Evolutionary conservation across 1,140 invertebrate species (phyloP), one percentile per base, ranked within the genome.

Genomic region (Macrotrachela quadricornifera): DNA sequence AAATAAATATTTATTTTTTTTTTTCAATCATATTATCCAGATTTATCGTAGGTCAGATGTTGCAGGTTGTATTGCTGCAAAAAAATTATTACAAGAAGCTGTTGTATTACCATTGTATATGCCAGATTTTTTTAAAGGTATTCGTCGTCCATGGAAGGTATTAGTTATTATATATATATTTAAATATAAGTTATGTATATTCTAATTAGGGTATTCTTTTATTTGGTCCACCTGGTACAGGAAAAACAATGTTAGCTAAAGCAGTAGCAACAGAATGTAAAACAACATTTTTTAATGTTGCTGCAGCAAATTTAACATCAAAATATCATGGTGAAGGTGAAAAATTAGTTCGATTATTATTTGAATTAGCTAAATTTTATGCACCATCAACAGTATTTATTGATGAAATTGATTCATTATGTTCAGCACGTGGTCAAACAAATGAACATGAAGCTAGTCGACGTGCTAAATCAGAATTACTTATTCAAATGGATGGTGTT

Each of bases 331-430:
- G 94, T 14, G 92, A 99, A 73, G 92, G 86, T 0, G 94, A 99
- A 72, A 97, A 97, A 74, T 79, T 97, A 58, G 90, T 99, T 56
- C 75, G 90, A 47, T 72, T 99, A 39, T 72, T 99, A 1, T 99
- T 99, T 73, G 90, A 96, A 76, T 96, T 97, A 88, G 91, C 91
- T 8, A 74, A 91, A 59, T 96, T 94, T 74, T 94, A 97, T 76
- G 90, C 94, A 49, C 94, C 94, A 14, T 90, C 85, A 62, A 97
- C 91, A 43, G 96, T 99, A 60, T 99, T 99, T 70, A 91, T 99
- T 55, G 94, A 99, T 73, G 94, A 99, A 77, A 97, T 99, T 55
- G 94, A 99, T 74, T 94, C 91, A 8, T 71, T 99, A 47, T 96
- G 91, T 70, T 94, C 88, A 1, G 77, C 85, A 58, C 75, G 94